Conservation (phyloP, 2,888 invertebrate genomes). For the Isotomurus palustris region DNA sequence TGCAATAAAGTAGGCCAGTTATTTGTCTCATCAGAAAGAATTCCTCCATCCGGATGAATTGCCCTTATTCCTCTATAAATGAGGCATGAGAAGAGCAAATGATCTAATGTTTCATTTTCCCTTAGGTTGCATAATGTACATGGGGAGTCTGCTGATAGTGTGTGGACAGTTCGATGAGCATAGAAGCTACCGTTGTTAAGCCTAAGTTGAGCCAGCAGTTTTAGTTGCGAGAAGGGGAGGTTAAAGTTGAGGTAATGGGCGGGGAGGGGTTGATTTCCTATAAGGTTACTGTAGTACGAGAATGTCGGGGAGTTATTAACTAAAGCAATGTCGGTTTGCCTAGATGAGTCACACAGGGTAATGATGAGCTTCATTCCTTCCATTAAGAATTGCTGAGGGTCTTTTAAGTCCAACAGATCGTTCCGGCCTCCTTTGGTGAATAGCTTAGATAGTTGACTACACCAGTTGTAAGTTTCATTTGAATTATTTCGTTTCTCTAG, state of each 20-base stretch:
- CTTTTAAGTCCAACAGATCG: too few relatives aligned
- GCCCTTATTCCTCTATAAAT: not conserved
- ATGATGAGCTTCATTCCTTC: too few relatives aligned
- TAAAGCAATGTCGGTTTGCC: not conserved
- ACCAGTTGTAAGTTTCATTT: too few relatives aligned
- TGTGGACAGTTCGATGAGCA: not conserved
- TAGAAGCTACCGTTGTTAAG: not conserved
- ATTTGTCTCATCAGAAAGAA: too few relatives aligned
- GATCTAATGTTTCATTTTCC: not conserved
- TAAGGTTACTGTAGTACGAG: not conserved
- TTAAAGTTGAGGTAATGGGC: not conserved
- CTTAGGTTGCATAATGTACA: not conserved
- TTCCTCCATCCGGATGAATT: too few relatives aligned
- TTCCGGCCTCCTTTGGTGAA: too few relatives aligned
- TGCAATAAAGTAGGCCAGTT: too few relatives aligned
- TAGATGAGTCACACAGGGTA: too few relatives aligned
- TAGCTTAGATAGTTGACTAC: too few relatives aligned
- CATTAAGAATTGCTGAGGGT: too few relatives aligned
- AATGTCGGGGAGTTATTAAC: not conserved
- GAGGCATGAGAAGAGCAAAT: not conserved
- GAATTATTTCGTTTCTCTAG: too few relatives aligned
- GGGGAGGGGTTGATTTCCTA: not conserved
- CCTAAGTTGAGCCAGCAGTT: not conserved
- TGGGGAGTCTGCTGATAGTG: not conserved
- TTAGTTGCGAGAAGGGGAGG: not conserved